These are phyloP conservation scores for Leptobrachium ailaonicum DNA, from an alignment of 2,113 vertebrate species.

Conservation along the genomic window DNA sequence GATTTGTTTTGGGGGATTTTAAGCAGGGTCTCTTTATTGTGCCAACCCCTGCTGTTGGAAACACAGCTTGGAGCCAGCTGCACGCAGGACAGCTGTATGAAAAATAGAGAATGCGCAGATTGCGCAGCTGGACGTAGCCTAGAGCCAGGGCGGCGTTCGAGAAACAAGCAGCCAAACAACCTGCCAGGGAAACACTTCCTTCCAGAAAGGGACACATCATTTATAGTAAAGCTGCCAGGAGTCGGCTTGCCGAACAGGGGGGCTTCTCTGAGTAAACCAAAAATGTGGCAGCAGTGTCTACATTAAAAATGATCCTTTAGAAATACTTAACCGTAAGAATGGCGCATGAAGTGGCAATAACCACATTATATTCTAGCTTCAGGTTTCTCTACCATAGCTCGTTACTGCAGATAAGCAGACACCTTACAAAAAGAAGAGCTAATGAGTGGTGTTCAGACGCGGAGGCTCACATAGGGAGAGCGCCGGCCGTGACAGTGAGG, in stretches of 20 bases:
- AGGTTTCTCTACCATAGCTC: no score
- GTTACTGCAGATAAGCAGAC: not conserved
- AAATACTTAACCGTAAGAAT: no score
- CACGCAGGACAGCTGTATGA: not conserved
- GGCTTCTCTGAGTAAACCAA: no score
- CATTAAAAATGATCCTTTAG: no score
- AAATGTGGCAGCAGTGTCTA: no score
- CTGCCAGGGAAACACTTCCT: not conserved
- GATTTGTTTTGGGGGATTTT: no score
- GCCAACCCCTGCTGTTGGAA: not conserved
- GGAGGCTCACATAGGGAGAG: slow-evolving; percentile 18
- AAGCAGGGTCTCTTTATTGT: not conserved
- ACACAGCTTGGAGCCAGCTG: not conserved
- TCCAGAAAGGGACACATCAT: not conserved
- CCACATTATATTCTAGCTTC: no score
- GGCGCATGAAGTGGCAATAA: no score
- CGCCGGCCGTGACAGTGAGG: not conserved
- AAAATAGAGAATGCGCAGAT: not conserved
- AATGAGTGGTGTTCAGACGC: slow-evolving; percentile 10
- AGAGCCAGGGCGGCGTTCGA: not conserved
- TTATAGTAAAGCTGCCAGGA: not conserved
- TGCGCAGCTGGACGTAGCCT: not conserved
- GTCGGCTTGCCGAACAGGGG: no score
- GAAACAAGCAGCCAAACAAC: not conserved
- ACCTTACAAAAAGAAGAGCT: not conserved